Base-by-base conservation (phyloP, 2,888 invertebrate species). In the Polyploca ridens region DNA sequence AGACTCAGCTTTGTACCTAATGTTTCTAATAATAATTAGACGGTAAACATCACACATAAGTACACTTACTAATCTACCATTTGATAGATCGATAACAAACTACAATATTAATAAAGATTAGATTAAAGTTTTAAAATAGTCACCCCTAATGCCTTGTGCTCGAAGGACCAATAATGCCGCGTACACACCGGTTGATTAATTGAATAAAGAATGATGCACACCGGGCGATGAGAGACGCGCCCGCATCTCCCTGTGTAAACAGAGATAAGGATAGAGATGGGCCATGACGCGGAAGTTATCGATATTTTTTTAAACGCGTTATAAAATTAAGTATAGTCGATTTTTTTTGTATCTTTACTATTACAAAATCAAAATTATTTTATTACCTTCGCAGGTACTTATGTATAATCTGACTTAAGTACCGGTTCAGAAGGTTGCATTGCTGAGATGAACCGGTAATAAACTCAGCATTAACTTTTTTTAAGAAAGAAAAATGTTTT, bases 221-320 rank as follows among this genome's bases (percentile, higher is more conserved):
- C 62, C 73, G 64, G 72, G 72, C 63, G 64, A 33, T 64, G 66
- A 65, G 49, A 27, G 68, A 66, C 54, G 44, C 6, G 16, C 71
- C 68, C 70, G 73, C 74, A 76, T 73, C 54, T 54, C 54, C 76
- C 75, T 74, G 63, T 66, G 65, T 66, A 66, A 69, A 73, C 69
- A 71, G 69, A 64, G 60, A 35, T 16, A 71, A 59, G 14, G 61
- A 35, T 69, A 63, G 38, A 41, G 54, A 13, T 16, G 61, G 54
- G 62, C 16, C 1, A 3, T 19, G 54, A 54, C 8, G 10, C 16
- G 54, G 54, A 54, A 54, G 19, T 19, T 54, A 19, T 54, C 54
- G 54, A 54, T 54, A 54, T 3, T 19, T 10, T 54, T 54, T 27
- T 27, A 27, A 27, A 27, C 27, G 1, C 27, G 27, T 27, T 27